phyloP scores from a whole-genome alignment of 2,888 invertebrate species.

The Pyrgus malvae region DNA sequence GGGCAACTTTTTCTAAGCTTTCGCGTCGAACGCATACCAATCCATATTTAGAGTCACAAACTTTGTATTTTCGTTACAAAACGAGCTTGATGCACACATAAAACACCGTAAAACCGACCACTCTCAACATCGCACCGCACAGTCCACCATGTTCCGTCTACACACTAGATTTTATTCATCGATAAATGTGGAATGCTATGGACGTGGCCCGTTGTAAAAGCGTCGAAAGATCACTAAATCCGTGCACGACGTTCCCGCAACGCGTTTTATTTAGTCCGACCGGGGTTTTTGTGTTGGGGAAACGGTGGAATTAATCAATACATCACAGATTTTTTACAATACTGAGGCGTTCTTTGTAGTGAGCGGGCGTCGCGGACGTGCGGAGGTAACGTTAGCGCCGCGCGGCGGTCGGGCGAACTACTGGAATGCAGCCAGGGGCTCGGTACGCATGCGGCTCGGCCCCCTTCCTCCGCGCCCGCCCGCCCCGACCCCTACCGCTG shows the following conservation, averaged over 20 bases:
- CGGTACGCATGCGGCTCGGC: constrained; percentile 69
- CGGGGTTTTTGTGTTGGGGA: constrained; percentile 55
- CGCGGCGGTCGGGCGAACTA: constrained; percentile 70
- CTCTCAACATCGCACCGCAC: constrained; percentile 60
- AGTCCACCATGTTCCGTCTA: constrained; percentile 76
- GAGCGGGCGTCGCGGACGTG: constrained; percentile 58
- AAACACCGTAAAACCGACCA: constrained; percentile 63
- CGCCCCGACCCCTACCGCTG: constrained; percentile 48
- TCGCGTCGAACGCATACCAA: constrained; percentile 53
- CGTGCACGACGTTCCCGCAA: constrained; percentile 44
- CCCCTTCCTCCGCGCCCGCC: constrained; percentile 41
- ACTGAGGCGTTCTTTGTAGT: constrained; percentile 78
- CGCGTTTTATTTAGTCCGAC: constrained; percentile 41
- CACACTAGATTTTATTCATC: constrained; percentile 78
- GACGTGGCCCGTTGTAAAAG: constrained; percentile 70
- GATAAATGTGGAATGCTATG: constrained; percentile 80
- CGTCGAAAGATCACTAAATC: constrained; percentile 53
- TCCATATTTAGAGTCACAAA: constrained; percentile 63
- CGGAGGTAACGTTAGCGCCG: constrained; percentile 55
- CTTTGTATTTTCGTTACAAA: constrained; percentile 43
- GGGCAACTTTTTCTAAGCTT: constrained; percentile 38
- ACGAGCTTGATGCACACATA: constrained; percentile 58
- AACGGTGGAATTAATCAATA: constrained; percentile 80
- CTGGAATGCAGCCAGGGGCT: constrained; percentile 72
- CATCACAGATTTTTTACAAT: constrained; percentile 81